These are phyloP conservation scores for Trissoscelio sp. DNA, from an alignment of 2,888 invertebrate species.

Conservation along the genomic window DNA sequence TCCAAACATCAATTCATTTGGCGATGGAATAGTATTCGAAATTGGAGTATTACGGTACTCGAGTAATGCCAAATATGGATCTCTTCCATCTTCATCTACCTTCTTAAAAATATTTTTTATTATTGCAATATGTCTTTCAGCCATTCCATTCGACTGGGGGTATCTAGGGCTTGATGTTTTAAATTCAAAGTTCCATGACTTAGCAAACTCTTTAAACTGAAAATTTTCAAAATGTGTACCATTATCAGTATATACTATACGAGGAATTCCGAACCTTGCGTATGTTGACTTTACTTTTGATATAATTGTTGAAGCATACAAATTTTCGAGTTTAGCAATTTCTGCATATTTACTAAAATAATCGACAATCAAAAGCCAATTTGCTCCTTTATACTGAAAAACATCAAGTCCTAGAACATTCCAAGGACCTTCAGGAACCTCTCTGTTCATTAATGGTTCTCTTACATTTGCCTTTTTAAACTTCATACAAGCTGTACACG, in stretches of 20 bases:
- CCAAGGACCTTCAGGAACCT: background rate
- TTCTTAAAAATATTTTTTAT: conserved; percentile 59
- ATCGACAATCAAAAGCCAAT: conserved; percentile 52
- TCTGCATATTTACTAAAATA: conserved; percentile 42
- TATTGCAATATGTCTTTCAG: conserved; percentile 64
- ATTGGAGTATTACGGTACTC: conserved; percentile 20
- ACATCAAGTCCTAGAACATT: conserved; percentile 26
- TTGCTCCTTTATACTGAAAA: conserved; percentile 33
- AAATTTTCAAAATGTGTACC: conserved; percentile 49
- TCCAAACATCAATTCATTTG: conserved; percentile 41
- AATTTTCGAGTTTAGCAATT: conserved; percentile 39
- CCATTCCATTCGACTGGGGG: conserved; percentile 45
- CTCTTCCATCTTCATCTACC: conserved; percentile 46
- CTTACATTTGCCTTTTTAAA: conserved; percentile 43
- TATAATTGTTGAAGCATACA: conserved; percentile 36
- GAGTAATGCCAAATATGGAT: conserved; percentile 42
- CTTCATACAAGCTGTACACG: conserved; percentile 41
- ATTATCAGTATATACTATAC: conserved; percentile 59
- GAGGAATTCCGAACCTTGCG: conserved; percentile 44
- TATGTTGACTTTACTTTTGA: conserved; percentile 49
- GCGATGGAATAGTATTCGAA: background rate
- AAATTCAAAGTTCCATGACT: conserved; percentile 24
- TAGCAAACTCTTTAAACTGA: conserved; percentile 47
- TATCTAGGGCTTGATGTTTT: background rate
- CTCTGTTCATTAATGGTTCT: conserved; percentile 26